phyloP scores from a whole-genome alignment of 2,113 vertebrate species.

The Anhinga rufa region DNA sequence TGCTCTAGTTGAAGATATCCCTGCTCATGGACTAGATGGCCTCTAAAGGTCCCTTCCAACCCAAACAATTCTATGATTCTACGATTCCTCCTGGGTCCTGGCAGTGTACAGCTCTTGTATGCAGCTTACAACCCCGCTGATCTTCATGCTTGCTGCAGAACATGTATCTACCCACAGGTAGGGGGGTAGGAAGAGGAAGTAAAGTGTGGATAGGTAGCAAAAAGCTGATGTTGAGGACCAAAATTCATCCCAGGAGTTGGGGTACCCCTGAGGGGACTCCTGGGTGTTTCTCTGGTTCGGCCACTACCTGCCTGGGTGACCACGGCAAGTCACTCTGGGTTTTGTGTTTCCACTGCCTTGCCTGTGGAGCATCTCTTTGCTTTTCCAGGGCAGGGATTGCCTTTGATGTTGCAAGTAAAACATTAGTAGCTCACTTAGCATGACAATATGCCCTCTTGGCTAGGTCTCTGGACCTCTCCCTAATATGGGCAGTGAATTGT shows the following conservation, averaged over 20 bases:
- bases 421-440: neutral
- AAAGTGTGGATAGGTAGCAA: neutral
- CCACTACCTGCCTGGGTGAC: neutral
- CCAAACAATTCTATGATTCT: accelerated
- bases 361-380: neutral
- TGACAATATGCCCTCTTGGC: neutral
- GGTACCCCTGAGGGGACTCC: neutral
- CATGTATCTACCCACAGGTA: neutral
- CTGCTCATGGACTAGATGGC: accelerated
- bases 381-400: neutral
- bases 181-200: neutral
- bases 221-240: neutral
- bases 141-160: neutral
- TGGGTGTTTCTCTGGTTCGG: neutral
- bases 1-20: neutral
- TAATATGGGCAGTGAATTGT: neutral
- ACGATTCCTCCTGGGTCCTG: neutral
- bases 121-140: neutral
- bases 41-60: neutral
- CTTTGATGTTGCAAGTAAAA: neutral
- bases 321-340: neutral
- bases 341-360: neutral
- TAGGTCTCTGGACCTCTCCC: neutral
- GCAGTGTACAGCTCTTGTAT: neutral
- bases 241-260: neutral